These are phyloP conservation scores for Alitta virens DNA, from an alignment of 2,888 invertebrate genomes.

Conservation along the genomic window DNA sequence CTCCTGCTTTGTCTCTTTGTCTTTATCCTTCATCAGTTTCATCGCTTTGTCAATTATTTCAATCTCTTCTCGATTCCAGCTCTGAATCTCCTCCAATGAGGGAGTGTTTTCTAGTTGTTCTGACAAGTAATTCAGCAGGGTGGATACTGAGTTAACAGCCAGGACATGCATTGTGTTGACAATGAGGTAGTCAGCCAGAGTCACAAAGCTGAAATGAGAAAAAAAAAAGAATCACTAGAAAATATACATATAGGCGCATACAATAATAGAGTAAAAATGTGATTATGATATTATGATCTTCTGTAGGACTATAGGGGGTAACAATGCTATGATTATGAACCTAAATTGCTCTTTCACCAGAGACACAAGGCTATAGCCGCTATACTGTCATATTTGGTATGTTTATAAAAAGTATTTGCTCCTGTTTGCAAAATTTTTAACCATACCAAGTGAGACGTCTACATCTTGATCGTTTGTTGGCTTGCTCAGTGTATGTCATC, in stretches of 20 bases:
- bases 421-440: background rate
- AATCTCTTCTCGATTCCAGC: slow-evolving; percentile 24
- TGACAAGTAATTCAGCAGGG: slow-evolving; percentile 53
- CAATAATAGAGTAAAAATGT: no score
- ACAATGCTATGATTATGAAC: no score
- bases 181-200: slow-evolving; percentile 56
- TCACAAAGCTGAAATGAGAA: slow-evolving; percentile 53
- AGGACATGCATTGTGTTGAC: slow-evolving; percentile 58
- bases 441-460: slow-evolving; percentile 73
- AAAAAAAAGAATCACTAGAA: slow-evolving; percentile 1
- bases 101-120: slow-evolving; percentile 56
- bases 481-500: slow-evolving; percentile 84
- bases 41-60: background rate
- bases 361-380: no score
- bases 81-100: slow-evolving; percentile 50
- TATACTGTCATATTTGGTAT: no score
- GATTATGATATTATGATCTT: no score
- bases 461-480: slow-evolving; percentile 78
- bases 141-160: slow-evolving; percentile 57
- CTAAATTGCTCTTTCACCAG: no score
- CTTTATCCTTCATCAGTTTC: background rate
- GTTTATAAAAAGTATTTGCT: no score
- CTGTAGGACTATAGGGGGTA: no score
- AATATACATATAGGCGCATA: no score
- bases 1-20: slow-evolving; percentile 30